These are phyloP conservation scores for Cichlasoma orientale DNA, from an alignment of 2,797 vertebrate genomes.

Conservation along the genomic window DNA sequence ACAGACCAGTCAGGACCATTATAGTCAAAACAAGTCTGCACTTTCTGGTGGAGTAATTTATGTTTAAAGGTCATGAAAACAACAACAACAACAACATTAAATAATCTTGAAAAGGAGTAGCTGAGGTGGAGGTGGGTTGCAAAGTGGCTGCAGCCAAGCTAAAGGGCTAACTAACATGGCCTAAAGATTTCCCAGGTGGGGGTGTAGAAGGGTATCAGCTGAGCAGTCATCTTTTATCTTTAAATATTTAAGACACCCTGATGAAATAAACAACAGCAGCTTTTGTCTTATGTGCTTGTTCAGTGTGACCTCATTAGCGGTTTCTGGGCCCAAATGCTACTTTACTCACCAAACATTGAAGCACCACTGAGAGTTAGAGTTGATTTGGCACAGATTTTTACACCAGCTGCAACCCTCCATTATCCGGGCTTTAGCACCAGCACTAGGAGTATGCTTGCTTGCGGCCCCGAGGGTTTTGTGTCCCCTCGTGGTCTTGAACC, in stretches of 20 bases:
- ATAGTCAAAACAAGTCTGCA: too few relatives aligned
- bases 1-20: too few relatives aligned
- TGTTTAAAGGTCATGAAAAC: fast-evolving
- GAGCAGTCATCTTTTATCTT: fast-evolving
- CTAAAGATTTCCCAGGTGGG: background rate
- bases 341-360: too few relatives aligned
- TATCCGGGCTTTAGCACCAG: background rate
- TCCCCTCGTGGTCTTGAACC: background rate
- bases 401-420: background rate
- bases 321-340: background rate
- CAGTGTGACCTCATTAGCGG: background rate
- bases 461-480: too few relatives aligned
- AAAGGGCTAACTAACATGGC: background rate
- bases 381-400: background rate
- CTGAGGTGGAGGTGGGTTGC: background rate
- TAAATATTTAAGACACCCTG: background rate
- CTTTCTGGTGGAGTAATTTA: too few relatives aligned
- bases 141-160: background rate
- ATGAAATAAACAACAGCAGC: background rate
- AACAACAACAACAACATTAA: background rate
- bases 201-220: background rate
- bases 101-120: background rate
- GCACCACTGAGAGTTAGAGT: too few relatives aligned
- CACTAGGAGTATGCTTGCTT: background rate
- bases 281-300: background rate